These are phyloP conservation scores for Drosophila limbata DNA, from an alignment of 2,888 invertebrate genomes.

Conservation along the genomic window DNA sequence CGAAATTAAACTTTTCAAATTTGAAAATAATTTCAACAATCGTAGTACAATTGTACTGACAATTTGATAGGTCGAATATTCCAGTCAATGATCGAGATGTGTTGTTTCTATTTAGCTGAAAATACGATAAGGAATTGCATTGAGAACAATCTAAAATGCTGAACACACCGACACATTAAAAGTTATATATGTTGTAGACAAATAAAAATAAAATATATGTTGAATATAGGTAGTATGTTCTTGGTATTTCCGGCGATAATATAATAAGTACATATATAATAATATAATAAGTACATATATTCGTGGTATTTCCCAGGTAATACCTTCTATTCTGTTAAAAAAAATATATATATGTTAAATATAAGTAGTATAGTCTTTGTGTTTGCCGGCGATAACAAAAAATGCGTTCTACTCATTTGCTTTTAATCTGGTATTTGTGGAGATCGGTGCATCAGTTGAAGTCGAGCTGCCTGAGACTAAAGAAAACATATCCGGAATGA, in stretches of 20 bases:
- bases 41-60: not conserved
- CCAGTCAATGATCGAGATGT: not conserved
- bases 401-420: not conserved
- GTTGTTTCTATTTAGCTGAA: slow-evolving; percentile 25
- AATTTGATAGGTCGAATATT: slow-evolving; percentile 16
- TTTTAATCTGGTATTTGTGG: not conserved
- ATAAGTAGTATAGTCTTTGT: not conserved
- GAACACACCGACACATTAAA: slow-evolving; percentile 21
- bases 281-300: no score
- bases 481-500: slow-evolving; percentile 30
- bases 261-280: no score
- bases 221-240: not conserved
- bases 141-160: slow-evolving; percentile 4
- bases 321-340: no score
- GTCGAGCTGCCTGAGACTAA: slow-evolving; percentile 1
- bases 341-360: not conserved
- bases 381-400: not conserved
- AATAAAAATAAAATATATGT: not conserved
- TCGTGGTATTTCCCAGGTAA: no score
- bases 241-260: not conserved
- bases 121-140: slow-evolving; percentile 18
- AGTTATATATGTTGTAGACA: not conserved
- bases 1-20: not conserved
- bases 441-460: slow-evolving; percentile 28
- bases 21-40: not conserved